Percentiles rank a stretch among this genome's conserved stretches.
Evolutionary conservation across 92 coral and sea anemone genomes (phyloP).

Genomic region (Galaxea fascicularis): DNA sequence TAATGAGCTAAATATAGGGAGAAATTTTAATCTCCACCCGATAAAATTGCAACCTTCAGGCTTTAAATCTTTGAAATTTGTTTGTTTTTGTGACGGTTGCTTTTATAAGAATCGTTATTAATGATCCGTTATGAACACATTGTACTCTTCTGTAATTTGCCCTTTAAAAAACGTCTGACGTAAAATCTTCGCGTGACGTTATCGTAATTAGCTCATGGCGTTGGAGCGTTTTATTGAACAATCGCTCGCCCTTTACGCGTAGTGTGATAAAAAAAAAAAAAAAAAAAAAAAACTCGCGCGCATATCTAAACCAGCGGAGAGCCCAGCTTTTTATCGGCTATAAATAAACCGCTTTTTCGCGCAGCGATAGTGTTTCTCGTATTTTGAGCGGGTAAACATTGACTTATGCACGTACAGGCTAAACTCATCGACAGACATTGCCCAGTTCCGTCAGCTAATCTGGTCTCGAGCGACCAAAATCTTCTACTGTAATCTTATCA

Average conservation of each 20-base stretch:
- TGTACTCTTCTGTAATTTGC: no score
- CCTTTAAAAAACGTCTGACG: no score
- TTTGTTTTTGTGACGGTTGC: not conserved
- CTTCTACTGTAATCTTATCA: not conserved
- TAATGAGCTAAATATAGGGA: slow-evolving; percentile 30
- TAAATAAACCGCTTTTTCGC: slow-evolving; percentile 1
- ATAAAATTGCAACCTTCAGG: not conserved
- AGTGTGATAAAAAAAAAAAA: slow-evolving; percentile 20
- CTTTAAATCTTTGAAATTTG: not conserved
- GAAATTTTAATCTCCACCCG: not conserved
- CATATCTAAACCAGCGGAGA: slow-evolving; percentile 11
- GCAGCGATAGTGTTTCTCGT: not conserved
- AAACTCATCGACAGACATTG: slow-evolving; percentile 11
- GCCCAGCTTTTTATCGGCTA: not conserved
- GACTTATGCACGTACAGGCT: slow-evolving; percentile 5
- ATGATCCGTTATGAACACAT: not conserved
- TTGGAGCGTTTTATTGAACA: not conserved
- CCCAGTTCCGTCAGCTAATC: slow-evolving; percentile 3
- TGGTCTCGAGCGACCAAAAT: not conserved
- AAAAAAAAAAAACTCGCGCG: no score
- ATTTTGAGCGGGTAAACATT: not conserved
- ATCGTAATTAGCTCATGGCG: not conserved
- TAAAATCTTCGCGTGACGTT: slow-evolving; percentile 22
- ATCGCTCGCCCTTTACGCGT: not conserved
- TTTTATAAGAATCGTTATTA: not conserved